These are phyloP conservation scores for Chymomyza procnemis DNA, from an alignment of 2,888 invertebrate genomes.

Conservation along the genomic window DNA sequence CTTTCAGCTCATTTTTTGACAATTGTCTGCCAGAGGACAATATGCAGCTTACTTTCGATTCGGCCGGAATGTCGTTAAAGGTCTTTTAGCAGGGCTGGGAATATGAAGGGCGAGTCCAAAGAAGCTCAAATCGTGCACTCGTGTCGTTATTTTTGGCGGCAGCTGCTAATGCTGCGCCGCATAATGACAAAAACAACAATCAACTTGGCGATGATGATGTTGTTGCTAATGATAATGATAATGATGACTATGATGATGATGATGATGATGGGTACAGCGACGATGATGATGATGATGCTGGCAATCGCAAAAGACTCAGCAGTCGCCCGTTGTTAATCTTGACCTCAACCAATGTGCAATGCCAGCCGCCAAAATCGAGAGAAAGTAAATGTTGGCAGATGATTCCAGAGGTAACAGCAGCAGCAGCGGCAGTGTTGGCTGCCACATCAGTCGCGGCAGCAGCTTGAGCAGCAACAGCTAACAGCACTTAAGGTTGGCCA, in stretches of 20 bases:
- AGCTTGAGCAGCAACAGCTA: slow-evolving; percentile 27
- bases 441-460: slow-evolving; percentile 10
- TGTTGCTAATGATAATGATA: slow-evolving; percentile 52
- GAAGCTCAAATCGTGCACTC: neutral
- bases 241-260: neutral
- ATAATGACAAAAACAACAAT: slow-evolving; percentile 52
- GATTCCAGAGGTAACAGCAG: slow-evolving; percentile 12
- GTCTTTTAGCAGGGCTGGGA: neutral
- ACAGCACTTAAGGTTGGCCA: neutral
- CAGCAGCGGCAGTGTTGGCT: neutral
- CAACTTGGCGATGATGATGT: slow-evolving; percentile 15
- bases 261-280: neutral
- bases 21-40: neutral
- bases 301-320: slow-evolving; percentile 16
- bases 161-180: slow-evolving; percentile 50
- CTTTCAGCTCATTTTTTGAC: neutral
- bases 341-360: slow-evolving; percentile 59
- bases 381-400: slow-evolving; percentile 55
- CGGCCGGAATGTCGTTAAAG: neutral
- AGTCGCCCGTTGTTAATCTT: slow-evolving; percentile 47
- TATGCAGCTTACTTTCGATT: neutral
- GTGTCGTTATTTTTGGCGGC: slow-evolving; percentile 7
- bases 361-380: slow-evolving; percentile 57
- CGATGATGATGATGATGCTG: neutral
- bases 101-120: neutral